Percentiles rank a stretch among this genome's conserved stretches.
These are phyloP conservation scores for Clarias laeviceps DNA, from an alignment of 2,797 vertebrate species.

Conservation along the genomic window DNA sequence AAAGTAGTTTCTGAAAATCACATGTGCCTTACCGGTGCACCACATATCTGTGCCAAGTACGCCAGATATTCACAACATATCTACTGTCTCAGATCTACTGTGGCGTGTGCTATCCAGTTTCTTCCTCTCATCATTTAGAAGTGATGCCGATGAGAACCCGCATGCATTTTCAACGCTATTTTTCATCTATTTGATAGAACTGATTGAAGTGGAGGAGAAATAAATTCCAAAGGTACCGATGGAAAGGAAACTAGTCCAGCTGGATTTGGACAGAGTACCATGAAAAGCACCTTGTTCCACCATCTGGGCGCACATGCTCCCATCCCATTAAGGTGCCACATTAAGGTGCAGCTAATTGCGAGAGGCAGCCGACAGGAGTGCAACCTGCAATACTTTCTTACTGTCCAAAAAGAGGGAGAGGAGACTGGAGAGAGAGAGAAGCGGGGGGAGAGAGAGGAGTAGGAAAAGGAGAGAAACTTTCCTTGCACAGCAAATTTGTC, in stretches of 20 bases:
- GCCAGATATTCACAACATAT: background rate
- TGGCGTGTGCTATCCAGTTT: background rate
- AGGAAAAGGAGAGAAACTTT: conserved; percentile 49
- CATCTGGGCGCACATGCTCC: conserved; percentile 72
- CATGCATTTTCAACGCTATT: background rate
- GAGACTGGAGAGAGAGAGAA: conserved; percentile 31
- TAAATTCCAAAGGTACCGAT: conserved; percentile 42
- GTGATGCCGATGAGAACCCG: background rate
- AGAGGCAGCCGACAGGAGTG: conserved; percentile 68
- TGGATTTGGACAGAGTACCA: conserved; percentile 62
- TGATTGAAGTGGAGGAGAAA: conserved; percentile 15
- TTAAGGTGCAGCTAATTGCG: conserved; percentile 76
- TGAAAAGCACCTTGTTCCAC: conserved; percentile 75
- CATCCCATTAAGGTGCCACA: conserved; percentile 73
- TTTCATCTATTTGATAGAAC: conserved; percentile 4
- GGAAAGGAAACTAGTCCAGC: conserved; percentile 68
- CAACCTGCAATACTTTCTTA: conserved; percentile 70
- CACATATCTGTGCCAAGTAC: background rate
- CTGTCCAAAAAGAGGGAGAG: conserved; percentile 59
- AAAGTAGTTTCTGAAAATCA: background rate
- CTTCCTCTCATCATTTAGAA: background rate
- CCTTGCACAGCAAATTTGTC: conserved; percentile 58
- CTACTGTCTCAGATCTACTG: background rate
- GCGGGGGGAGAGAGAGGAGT: conserved; percentile 45
- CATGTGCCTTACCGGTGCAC: background rate